Percentiles rank a stretch among this genome's conserved stretches.
Evolutionary conservation across 2,113 vertebrate genomes (phyloP).

Genomic region (Neotoma lepida): DNA sequence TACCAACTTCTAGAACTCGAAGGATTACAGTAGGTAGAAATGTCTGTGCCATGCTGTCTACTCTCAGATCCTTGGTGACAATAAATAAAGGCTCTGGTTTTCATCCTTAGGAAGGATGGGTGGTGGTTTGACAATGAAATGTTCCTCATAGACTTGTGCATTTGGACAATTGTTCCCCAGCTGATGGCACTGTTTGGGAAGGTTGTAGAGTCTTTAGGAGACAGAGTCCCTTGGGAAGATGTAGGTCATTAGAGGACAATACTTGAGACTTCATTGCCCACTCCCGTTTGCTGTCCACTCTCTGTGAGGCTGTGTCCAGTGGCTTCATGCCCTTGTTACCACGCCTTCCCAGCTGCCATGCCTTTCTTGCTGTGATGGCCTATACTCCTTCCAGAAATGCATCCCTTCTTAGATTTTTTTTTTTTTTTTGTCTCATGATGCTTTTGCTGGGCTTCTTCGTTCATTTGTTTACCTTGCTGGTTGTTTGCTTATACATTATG

Average conservation of each 20-base stretch:
- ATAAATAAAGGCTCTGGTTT: background rate
- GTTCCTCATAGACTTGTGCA: background rate
- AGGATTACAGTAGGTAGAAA: background rate
- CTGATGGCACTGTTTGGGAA: background rate
- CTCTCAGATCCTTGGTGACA: background rate
- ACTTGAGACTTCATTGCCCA: background rate
- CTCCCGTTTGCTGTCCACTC: too few species aligned
- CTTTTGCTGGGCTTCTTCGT: background rate
- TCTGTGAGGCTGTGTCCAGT: background rate
- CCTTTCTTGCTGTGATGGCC: background rate
- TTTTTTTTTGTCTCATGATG: background rate
- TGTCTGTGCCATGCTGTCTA: background rate
- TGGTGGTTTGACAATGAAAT: background rate
- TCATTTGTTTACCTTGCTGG: background rate
- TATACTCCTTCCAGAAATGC: background rate
- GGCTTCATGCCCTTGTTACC: background rate
- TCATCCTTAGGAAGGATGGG: background rate
- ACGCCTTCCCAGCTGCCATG: background rate
- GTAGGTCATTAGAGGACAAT: background rate
- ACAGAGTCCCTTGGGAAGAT: background rate
- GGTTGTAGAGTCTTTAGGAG: background rate
- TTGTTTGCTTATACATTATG: background rate
- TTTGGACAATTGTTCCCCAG: background rate
- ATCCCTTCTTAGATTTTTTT: background rate
- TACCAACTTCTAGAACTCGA: background rate